Evolutionary conservation across 1,140 invertebrate genomes (phyloP), one percentile per base, ranked within the genome.

Genomic region (Bilobella aurantiaca): DNA sequence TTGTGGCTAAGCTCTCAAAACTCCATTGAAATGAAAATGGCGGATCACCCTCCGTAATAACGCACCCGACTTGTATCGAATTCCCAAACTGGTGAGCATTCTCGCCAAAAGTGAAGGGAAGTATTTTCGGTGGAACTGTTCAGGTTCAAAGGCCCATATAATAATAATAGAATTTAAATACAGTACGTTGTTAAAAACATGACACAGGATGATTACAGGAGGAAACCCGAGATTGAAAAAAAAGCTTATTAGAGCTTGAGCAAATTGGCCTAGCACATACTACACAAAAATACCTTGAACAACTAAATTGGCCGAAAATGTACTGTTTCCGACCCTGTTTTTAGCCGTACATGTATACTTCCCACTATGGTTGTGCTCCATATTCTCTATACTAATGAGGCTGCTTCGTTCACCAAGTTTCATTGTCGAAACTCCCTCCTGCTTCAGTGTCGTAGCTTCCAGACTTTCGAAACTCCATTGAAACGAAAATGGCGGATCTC

Each of bases 361-460:
- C 63, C 88, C 88, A 73, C 82, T 82, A 75, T 93, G 89, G 58
- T 82, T 80, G 49, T 85, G 86, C 62, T 82, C 81, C 21, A 88
- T 86, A 67, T 84, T 84, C 73, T 88, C 85, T 72, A 92, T 89
- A 62, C 85, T 86, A 67, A 92, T 78, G 59, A 87, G 82, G 71
- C 86, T 89, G 47, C 84, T 81, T 74, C 78, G 79, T 53, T 77
- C 61, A 32, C 73, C 74, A 27, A 74, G 16, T 72, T 78, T 77
- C 69, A 76, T 75, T 42, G 78, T 74, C 3, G 65, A 65, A 77
- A 62, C 42, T 23, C 59, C 66, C 25, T 18, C 30, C 89, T 78
- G 58, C 81, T 73, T 37, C 70, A 86, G 89, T 37, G 84, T 81
- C 74, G 78, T 61, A 67, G 66, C 62, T 79, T 78, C 46, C 80